These are phyloP conservation scores for Hirtodrosophila confusa DNA, from an alignment of 2,888 invertebrate genomes.

Conservation along the genomic window DNA sequence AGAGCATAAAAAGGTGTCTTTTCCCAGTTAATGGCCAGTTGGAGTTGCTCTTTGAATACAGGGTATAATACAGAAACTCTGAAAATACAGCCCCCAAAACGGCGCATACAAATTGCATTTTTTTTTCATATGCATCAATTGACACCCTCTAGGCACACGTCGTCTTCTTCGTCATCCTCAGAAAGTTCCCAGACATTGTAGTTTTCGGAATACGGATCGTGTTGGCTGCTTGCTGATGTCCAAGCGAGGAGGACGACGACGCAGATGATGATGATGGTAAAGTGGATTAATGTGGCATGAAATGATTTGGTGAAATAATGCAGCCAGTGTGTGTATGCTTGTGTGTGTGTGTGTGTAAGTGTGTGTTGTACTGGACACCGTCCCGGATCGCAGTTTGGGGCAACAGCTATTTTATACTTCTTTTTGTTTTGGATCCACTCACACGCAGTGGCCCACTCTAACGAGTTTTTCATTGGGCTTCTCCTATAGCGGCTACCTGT, in stretches of 20 bases:
- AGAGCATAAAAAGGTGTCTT: too few relatives aligned
- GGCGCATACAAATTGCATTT: conserved; percentile 68
- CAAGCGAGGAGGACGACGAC: conserved; percentile 51
- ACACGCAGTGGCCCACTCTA: conserved; percentile 72
- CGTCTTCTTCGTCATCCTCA: conserved; percentile 33
- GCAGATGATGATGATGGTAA: conserved; percentile 57
- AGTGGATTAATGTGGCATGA: conserved; percentile 65
- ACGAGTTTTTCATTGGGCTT: conserved; percentile 67
- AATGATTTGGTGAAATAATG: conserved; percentile 63
- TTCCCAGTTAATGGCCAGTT: background rate
- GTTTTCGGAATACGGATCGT: conserved; percentile 41
- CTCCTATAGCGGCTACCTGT: conserved; percentile 66
- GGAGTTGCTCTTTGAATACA: background rate
- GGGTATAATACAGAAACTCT: conserved; percentile 27
- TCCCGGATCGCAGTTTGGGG: conserved; percentile 12
- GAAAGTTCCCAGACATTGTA: conserved; percentile 69
- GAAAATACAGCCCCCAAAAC: conserved; percentile 49
- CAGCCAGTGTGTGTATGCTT: conserved; percentile 31
- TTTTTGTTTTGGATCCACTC: conserved; percentile 43
- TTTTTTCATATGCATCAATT: conserved; percentile 78
- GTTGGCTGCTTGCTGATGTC: conserved; percentile 56
- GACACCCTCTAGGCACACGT: conserved; percentile 82
- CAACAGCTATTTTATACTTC: background rate
- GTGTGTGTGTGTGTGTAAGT: conserved; percentile 13
- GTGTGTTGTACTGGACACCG: conserved; percentile 45